Conservation (phyloP, 2,797 vertebrate species). For the Okamejei kenojei region DNA sequence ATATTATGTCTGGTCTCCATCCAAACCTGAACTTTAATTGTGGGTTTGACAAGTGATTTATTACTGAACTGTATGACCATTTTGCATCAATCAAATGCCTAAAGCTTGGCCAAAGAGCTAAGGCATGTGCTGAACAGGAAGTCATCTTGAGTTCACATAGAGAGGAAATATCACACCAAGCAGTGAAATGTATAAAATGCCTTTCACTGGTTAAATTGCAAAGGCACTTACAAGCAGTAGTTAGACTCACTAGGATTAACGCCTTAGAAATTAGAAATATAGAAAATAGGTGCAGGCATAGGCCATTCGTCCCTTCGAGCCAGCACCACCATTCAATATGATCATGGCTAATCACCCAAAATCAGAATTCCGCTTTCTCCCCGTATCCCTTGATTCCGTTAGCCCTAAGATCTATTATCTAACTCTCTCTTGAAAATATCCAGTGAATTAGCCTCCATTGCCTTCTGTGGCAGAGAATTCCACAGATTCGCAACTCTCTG, state of each 20-base stretch:
- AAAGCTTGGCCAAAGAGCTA: neutral
- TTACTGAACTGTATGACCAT: neutral
- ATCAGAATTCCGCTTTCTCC: no score
- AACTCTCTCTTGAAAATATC: no score
- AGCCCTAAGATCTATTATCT: no score
- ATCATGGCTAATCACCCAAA: no score
- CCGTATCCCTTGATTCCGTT: no score
- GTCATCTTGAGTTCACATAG: neutral
- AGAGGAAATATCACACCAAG: neutral
- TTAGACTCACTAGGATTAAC: neutral
- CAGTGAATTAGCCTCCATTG: no score
- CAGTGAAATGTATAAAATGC: neutral
- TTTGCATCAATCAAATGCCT: neutral
- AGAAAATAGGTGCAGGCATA: no score
- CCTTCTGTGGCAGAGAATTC: no score
- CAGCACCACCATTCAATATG: no score
- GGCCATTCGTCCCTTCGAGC: no score
- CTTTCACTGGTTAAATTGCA: neutral
- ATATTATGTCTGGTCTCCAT: neutral
- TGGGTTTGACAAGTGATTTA: neutral
- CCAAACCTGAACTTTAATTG: neutral
- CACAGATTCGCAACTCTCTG: no score
- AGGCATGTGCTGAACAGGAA: neutral
- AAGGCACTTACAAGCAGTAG: neutral
- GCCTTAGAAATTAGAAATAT: neutral